Conservation (phyloP, 2,113 vertebrate genomes). For the Pavo muticus region DNA sequence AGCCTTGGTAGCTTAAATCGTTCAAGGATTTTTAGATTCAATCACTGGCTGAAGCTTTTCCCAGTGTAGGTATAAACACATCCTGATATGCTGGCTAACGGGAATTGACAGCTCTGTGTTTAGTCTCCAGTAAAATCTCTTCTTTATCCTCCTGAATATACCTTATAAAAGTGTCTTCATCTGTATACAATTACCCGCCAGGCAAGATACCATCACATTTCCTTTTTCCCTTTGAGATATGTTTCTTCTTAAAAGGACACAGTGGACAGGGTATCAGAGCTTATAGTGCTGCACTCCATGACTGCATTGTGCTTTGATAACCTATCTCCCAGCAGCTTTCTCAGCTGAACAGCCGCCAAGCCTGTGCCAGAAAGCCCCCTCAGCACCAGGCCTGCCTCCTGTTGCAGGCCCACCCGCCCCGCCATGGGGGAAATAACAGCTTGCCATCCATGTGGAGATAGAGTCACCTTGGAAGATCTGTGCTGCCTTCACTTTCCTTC, state of each 20-base stretch:
- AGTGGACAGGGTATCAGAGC: neutral
- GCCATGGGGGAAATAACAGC: conserved; percentile 18
- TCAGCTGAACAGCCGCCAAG: neutral
- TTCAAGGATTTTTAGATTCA: neutral
- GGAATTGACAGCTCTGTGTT: neutral
- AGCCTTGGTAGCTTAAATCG: rapidly evolving
- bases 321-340: neutral
- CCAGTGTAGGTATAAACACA: rapidly evolving
- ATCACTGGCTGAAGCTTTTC: neutral
- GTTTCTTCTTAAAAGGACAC: neutral
- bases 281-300: neutral
- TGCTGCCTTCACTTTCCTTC: conserved; percentile 9
- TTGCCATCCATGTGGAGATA: conserved; percentile 40
- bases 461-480: conserved; percentile 58
- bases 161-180: neutral
- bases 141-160: neutral
- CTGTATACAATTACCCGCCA: neutral
- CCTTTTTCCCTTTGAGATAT: neutral
- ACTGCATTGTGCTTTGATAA: neutral
- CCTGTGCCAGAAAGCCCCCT: conserved; percentile 17
- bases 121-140: neutral
- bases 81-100: neutral
- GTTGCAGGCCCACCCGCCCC: conserved; percentile 31
- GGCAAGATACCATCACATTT: neutral
- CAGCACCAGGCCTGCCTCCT: neutral